A percentile compares a stretch with the other conserved stretches of the same genome.
These are phyloP conservation scores for Cherax destructor DNA, from an alignment of 1,140 invertebrate species.

Conservation along the genomic window DNA sequence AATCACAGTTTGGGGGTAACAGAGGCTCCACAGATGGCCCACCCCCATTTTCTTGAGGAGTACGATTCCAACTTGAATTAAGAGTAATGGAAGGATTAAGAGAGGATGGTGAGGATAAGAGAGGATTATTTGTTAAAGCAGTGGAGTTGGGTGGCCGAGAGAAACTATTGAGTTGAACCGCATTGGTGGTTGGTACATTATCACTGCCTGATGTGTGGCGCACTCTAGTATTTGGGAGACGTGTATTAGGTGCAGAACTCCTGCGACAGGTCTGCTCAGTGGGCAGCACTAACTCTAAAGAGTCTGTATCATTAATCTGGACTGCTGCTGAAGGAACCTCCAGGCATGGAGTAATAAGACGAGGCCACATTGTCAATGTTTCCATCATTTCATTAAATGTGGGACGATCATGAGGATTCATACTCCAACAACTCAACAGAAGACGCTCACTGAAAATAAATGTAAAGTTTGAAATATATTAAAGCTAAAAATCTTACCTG, in stretches of 20 bases:
- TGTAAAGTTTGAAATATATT: too few relatives aligned
- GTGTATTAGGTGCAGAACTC: slow-evolving; percentile 44
- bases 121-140: slow-evolving; percentile 8
- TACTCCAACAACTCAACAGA: slow-evolving; percentile 86
- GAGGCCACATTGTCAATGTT: slow-evolving; percentile 46
- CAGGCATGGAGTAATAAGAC: slow-evolving; percentile 63
- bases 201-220: slow-evolving; percentile 26
- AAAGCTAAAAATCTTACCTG: too few relatives aligned
- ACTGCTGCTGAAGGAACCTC: slow-evolving; percentile 61
- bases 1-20: slow-evolving; percentile 62
- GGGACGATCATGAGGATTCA: slow-evolving; percentile 83
- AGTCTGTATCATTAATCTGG: slow-evolving; percentile 63
- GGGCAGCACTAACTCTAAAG: slow-evolving; percentile 47
- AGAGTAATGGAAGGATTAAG: slow-evolving; percentile 7
- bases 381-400: slow-evolving; percentile 80
- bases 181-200: slow-evolving; percentile 15
- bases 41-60: slow-evolving; percentile 64
- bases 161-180: slow-evolving; percentile 8
- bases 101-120: slow-evolving; percentile 25
- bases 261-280: slow-evolving; percentile 28
- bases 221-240: slow-evolving; percentile 33
- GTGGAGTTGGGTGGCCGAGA: slow-evolving; percentile 13
- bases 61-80: slow-evolving; percentile 53
- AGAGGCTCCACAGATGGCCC: slow-evolving; percentile 65
- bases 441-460: slow-evolving; percentile 80